These are phyloP conservation scores for Brassicogethes aeneus DNA, from an alignment of 2,888 invertebrate species.

Conservation along the genomic window DNA sequence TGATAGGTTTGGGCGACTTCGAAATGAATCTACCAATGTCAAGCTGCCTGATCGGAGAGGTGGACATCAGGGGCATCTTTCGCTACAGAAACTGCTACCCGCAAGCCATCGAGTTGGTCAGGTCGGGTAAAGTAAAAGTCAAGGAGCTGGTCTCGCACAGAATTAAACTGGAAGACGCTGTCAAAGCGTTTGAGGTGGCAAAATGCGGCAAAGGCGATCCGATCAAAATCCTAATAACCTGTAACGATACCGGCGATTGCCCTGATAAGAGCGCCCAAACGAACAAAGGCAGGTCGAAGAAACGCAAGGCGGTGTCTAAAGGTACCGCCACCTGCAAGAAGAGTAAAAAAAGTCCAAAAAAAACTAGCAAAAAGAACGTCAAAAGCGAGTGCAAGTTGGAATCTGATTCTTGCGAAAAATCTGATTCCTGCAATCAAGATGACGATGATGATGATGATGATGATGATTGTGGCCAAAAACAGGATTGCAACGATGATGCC, in stretches of 20 bases:
- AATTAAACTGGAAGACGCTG: not conserved
- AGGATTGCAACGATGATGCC: no score
- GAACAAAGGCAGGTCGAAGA: no score
- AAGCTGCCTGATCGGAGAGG: not conserved
- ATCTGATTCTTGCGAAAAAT: no score
- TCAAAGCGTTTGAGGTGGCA: not conserved
- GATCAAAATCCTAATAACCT: not conserved
- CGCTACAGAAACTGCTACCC: not conserved
- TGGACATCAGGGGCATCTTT: not conserved
- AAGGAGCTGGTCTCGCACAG: not conserved
- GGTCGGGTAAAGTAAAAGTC: not conserved
- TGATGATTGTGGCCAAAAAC: no score
- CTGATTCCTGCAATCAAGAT: no score
- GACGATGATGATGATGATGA: no score
- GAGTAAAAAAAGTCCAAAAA: no score
- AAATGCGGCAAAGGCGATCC: not conserved
- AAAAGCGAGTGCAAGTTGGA: no score
- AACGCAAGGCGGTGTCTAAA: no score
- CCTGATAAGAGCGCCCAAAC: not conserved
- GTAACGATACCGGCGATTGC: not conserved
- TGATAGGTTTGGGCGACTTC: not conserved
- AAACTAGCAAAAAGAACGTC: no score
- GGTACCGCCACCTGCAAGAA: no score
- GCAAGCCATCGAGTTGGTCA: not conserved
- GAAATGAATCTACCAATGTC: not conserved